Conservation (phyloP, 2,888 invertebrate species). For the Tanypteryx hageni region DNA sequence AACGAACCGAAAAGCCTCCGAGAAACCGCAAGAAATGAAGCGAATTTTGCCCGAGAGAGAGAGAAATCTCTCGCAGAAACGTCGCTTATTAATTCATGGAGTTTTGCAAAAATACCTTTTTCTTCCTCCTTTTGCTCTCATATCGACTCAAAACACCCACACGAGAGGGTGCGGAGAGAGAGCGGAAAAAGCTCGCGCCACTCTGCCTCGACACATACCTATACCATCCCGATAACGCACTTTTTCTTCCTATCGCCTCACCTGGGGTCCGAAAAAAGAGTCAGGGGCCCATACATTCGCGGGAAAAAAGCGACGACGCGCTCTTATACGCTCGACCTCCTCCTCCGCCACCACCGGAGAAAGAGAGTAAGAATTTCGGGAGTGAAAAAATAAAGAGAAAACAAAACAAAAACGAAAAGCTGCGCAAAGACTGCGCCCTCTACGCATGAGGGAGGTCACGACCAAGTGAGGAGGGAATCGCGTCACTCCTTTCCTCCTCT, state of each 20-base stretch:
- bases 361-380: no score
- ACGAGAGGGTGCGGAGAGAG: background rate
- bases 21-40: background rate
- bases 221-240: background rate
- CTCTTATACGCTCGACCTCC: background rate
- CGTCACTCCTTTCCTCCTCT: no score
- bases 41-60: background rate
- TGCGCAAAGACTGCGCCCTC: no score
- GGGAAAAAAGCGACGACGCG: background rate
- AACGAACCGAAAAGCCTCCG: background rate
- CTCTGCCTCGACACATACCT: background rate
- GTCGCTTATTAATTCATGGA: constrained; percentile 19
- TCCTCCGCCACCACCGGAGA: background rate
- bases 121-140: no score
- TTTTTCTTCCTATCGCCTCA: background rate
- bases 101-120: no score
- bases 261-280: constrained; percentile 14
- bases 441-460: no score
- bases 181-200: background rate
- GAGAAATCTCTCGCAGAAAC: background rate
- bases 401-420: no score
- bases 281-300: constrained; percentile 4
- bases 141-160: no score
- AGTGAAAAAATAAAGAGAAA: no score
- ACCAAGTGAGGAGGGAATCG: no score